These are phyloP conservation scores for Cherax quadricarinatus DNA, from an alignment of 1,140 invertebrate genomes.

Conservation along the genomic window DNA sequence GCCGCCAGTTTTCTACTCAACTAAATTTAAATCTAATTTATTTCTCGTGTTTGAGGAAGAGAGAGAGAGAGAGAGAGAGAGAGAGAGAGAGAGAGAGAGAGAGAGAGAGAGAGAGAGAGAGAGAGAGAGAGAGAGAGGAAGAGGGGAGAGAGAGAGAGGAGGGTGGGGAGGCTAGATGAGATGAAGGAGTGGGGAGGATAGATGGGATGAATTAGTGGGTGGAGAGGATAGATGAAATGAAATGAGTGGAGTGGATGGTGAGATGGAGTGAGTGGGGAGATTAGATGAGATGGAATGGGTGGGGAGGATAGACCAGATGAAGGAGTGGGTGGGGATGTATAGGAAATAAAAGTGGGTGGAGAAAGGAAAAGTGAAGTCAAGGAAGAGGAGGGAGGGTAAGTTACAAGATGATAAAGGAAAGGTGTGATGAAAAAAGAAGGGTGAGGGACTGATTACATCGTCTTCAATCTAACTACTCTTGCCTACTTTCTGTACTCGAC, in stretches of 20 bases:
- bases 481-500: too few species aligned
- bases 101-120: neutral
- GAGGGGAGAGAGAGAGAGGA: neutral
- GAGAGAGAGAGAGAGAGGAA: neutral
- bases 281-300: too few species aligned
- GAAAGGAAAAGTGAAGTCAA: neutral
- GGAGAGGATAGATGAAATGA: neutral
- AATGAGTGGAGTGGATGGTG: neutral
- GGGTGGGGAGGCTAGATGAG: too few species aligned
- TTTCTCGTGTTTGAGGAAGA: constrained; percentile 13
- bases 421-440: too few species aligned
- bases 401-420: too few species aligned
- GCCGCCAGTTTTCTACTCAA: constrained; percentile 16
- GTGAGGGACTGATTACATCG: too few species aligned
- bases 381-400: neutral
- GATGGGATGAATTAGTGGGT: neutral
- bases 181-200: neutral
- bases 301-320: too few species aligned
- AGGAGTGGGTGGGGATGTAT: too few species aligned
- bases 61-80: neutral
- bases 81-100: neutral
- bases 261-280: neutral
- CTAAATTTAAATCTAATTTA: constrained; percentile 29
- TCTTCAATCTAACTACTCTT: too few species aligned
- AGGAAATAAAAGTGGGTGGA: too few species aligned